Conservation (phyloP, 2,113 vertebrate genomes). For the Fregetta grallaria region DNA sequence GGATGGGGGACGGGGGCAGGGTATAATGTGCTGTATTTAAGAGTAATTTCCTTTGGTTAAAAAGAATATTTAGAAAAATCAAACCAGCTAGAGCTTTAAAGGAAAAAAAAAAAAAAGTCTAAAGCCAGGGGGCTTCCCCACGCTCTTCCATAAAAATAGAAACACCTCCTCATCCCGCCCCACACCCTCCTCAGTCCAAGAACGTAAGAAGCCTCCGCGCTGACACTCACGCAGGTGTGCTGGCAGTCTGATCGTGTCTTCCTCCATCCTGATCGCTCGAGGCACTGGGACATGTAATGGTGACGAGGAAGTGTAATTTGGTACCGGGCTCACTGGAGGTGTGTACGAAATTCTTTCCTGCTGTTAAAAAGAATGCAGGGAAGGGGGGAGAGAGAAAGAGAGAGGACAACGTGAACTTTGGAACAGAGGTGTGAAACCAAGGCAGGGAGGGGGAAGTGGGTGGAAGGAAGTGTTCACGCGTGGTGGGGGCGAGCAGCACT, state of each 20-base stretch:
- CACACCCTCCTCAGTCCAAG: not conserved
- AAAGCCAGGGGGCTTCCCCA: not conserved
- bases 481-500: not conserved
- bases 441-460: not conserved
- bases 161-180: not conserved
- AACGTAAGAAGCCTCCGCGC: not conserved
- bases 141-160: not conserved
- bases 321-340: constrained; percentile 90
- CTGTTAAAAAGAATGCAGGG: constrained; percentile 82
- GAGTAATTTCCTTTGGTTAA: not conserved
- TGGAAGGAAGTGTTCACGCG: not conserved
- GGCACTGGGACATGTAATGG: constrained; percentile 91
- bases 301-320: constrained; percentile 86
- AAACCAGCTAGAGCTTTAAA: not conserved
- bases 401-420: constrained; percentile 58
- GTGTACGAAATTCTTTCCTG: constrained; percentile 95
- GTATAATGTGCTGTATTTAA: not conserved
- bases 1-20: not conserved
- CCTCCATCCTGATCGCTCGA: constrained; percentile 91
- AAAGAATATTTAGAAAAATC: not conserved
- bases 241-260: constrained; percentile 89
- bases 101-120: too few relatives aligned
- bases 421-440: constrained; percentile 22
- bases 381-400: not conserved
- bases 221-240: constrained; percentile 93